A percentile compares a stretch with the other conserved stretches of the same genome.
Evolutionary conservation across 2,888 invertebrate species (phyloP).

Genomic region (Ormyrus nitidulus): DNA sequence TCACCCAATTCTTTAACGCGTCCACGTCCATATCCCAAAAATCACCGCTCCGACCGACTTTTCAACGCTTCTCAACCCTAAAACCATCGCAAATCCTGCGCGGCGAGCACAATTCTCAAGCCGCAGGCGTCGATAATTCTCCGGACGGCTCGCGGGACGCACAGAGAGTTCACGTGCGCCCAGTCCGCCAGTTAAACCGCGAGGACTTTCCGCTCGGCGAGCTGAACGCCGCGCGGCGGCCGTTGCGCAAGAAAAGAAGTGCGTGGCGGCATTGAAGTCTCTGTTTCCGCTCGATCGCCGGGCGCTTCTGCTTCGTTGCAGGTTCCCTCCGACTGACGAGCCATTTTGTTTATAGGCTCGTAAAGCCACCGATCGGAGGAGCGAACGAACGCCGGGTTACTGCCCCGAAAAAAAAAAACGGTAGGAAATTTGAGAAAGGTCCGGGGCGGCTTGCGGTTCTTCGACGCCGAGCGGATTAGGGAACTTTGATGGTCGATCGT

Average conservation of each 20-base stretch:
- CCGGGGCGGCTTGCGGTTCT: slow-evolving; percentile 13
- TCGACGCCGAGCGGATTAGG: slow-evolving; percentile 20
- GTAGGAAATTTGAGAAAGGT: slow-evolving; percentile 43
- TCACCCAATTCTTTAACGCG: too few relatives aligned
- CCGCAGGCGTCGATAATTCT: slow-evolving; percentile 18
- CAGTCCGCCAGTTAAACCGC: not conserved
- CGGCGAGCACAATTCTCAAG: not conserved
- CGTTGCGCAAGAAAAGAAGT: slow-evolving; percentile 42
- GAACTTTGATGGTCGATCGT: not conserved
- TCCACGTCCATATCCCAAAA: too few relatives aligned
- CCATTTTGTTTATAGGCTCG: too few relatives aligned
- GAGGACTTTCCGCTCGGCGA: slow-evolving; percentile 38
- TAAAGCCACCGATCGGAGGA: too few relatives aligned
- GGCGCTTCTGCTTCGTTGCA: not conserved
- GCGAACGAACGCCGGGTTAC: not conserved
- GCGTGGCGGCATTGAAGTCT: slow-evolving; percentile 57
- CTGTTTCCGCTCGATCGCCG: slow-evolving; percentile 36
- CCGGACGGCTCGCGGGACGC: not conserved
- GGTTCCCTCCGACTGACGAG: not conserved
- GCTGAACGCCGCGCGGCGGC: slow-evolving; percentile 25
- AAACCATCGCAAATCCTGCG: not conserved
- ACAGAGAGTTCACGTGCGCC: not conserved
- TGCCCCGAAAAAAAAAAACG: not conserved
- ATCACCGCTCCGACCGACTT: too few relatives aligned
- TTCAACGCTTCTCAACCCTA: too few relatives aligned